Base-by-base conservation (phyloP, 64 coral and sea anemone species). In the Acropora yongei region DNA sequence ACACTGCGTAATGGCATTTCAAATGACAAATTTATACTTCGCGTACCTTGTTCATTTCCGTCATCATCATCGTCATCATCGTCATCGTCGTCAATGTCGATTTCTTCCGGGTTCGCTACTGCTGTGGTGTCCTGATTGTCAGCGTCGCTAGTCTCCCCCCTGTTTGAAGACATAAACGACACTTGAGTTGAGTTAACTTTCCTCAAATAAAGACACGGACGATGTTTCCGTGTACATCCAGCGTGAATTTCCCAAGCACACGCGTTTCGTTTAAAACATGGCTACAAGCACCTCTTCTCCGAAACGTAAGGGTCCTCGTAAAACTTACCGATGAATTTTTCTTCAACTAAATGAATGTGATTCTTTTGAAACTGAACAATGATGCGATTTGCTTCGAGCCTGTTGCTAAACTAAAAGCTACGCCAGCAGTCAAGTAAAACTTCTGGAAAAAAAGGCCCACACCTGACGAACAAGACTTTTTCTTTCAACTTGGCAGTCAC, bases 391-490 rank as follows among this genome's bases (percentile, higher is more conserved):
- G 2, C 3, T 63, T 8, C 0, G 10, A 63, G 16, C 60, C 13
- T 63, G 60, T 63, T 63, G 16, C 60, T 55, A 12, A 63, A 11
- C 60, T 2, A 63, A 63, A 63, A 55, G 51, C 51, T 9, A 55
- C 51, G 51, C 51, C 9, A 55, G 0, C 4, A 55, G 13, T 13
- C 60, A 63, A 0, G 60, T 10, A 63, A 63, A 9, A 83, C 11
- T 50, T 12, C 49, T 43, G 2, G 46, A 53, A 6, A 18, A 43
- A 53, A 4, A 41, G 17, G 48, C 14, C 17, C 88, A 45, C 19
- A 99, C 97, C 97, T 99, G 42, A 99, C 97, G 75, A 99, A 99
- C 11, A 99, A 80, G 1, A 99, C 94, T 89, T 94, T 93, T 49
- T 95, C 88, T 80, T 99, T 96, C 0, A 91, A 86, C 60, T 89